Base-by-base conservation (phyloP, 92 coral and sea anemone genomes). In the Siderastrea siderea region DNA sequence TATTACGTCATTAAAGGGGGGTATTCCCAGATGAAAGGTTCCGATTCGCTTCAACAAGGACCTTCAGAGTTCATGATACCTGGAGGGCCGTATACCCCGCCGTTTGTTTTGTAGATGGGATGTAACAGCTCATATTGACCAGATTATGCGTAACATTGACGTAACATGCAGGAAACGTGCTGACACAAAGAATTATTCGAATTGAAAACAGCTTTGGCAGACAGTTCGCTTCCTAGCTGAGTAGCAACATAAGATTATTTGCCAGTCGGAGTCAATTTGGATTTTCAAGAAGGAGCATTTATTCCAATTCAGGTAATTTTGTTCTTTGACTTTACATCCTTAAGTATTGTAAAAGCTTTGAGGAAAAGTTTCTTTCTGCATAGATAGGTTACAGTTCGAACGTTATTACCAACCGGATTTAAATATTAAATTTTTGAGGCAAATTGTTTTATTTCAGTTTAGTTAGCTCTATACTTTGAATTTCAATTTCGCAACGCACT, bases 121-220 rank as follows among this genome's bases (percentile, higher is more conserved):
- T 11, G 61, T 14, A 55, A 14, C 8, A 55, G 61, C 9, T 55
- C 5, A 55, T 55, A 55, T 2, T 55, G 61, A 26, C 38, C 38
- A 26, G 38, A 26, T 26, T 26, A 26, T 26, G 61, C 77, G 77
- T 49, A 71, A 71, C 13, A 71, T 46, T 71, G 77, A 71, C 77
- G 77, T 71, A 71, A 16, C 71, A 26, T 26, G 38, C 0, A 26
- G 57, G 16, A 71, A 71, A 71, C 76, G 47, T 48, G 58, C 76
- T 71, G 76, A 71, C 57, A 71, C 75, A 48, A 67, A 71, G 55
- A 71, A 71, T 55, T 55, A 71, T 13, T 47, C n/a, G 38, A 15
- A 13, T 47, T 68, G 73, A 14, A 71, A 49, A 19, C 55, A 47
- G 16, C 53, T 10, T 3, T 3, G 19, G 57, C 11, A 48, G 57